These are phyloP conservation scores for Trachelus stipa DNA, from an alignment of 2,888 invertebrate species.

Conservation along the genomic window DNA sequence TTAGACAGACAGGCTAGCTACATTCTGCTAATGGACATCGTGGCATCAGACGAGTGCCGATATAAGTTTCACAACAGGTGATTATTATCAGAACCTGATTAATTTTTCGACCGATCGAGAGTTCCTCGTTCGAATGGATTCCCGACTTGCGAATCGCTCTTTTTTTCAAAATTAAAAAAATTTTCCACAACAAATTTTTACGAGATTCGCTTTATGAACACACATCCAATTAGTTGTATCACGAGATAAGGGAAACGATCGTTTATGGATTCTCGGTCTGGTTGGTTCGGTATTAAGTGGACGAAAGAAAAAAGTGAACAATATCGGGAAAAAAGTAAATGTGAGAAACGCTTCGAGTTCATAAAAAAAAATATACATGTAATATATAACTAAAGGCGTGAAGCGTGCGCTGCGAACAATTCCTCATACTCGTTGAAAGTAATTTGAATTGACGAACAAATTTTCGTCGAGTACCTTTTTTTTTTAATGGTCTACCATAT, in stretches of 20 bases:
- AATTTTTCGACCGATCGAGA: too few relatives aligned
- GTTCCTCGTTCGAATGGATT: too few relatives aligned
- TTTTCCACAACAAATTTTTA: neutral
- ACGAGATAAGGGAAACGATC: too few relatives aligned
- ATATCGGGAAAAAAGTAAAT: too few relatives aligned
- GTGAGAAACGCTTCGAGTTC: too few relatives aligned
- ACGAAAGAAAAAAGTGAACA: too few relatives aligned
- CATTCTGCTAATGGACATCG: constrained; percentile 97
- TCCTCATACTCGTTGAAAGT: constrained; percentile 55
- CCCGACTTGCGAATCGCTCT: too few relatives aligned
- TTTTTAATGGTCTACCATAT: neutral
- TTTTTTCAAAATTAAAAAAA: neutral
- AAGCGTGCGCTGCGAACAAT: constrained; percentile 60
- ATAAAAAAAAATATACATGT: too few relatives aligned
- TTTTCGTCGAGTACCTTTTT: neutral
- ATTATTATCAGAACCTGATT: constrained; percentile 44
- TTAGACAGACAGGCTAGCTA: constrained; percentile 98
- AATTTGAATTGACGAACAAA: neutral
- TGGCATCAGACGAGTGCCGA: constrained; percentile 95
- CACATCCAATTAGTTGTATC: too few relatives aligned
- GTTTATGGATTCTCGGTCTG: too few relatives aligned
- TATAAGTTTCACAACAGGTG: constrained; percentile 96
- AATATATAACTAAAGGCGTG: constrained; percentile 29
- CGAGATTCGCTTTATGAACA: too few relatives aligned
- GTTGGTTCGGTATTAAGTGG: too few relatives aligned